phyloP scores from a whole-genome alignment of 1,140 invertebrate species.

The Listronotus bonariensis region DNA sequence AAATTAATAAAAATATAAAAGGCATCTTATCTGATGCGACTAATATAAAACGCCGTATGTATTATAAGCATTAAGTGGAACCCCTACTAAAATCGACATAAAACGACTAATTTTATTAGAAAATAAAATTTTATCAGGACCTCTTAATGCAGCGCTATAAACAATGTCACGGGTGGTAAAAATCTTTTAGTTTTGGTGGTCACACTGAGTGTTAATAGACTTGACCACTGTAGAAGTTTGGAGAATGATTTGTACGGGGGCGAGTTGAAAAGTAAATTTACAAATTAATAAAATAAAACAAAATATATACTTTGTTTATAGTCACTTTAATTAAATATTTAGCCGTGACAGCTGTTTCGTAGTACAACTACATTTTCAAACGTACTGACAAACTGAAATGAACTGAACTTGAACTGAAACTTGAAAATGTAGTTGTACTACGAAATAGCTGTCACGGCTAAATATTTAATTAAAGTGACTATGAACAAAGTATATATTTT shows the following conservation, averaged over 20 bases:
- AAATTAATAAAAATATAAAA: conserved; percentile 21
- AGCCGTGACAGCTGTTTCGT: too few relatives aligned
- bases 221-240: conserved; percentile 4
- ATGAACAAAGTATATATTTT: too few relatives aligned
- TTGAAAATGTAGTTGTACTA: too few relatives aligned
- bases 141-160: conserved; percentile 40
- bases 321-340: too few relatives aligned
- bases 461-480: too few relatives aligned
- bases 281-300: too few relatives aligned
- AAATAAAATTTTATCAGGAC: conserved; percentile 41
- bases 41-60: conserved; percentile 13
- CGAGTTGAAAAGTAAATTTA: neutral
- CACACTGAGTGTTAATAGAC: conserved; percentile 33
- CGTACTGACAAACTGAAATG: too few relatives aligned
- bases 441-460: too few relatives aligned
- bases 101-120: conserved; percentile 43
- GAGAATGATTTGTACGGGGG: neutral
- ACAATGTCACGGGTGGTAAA: conserved; percentile 40
- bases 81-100: conserved; percentile 31
- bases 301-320: too few relatives aligned
- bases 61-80: conserved; percentile 22
- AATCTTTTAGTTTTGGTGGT: conserved; percentile 21
- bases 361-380: too few relatives aligned
- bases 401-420: too few relatives aligned
- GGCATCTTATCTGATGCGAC: conserved; percentile 11